These are phyloP conservation scores for Gastrophysa polygoni DNA, from an alignment of 2,888 invertebrate species.

Conservation along the genomic window DNA sequence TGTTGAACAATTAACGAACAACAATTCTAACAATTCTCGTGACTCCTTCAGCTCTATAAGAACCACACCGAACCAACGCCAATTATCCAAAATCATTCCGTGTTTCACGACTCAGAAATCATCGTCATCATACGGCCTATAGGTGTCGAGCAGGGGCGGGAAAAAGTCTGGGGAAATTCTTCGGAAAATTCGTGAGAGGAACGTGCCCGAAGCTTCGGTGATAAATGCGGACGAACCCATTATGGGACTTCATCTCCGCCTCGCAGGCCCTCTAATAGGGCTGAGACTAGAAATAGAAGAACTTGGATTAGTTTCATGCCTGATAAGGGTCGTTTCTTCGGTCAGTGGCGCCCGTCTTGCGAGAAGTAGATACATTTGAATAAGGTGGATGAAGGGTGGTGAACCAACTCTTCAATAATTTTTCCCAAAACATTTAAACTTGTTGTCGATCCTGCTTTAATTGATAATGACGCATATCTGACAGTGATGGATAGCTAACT, in stretches of 20 bases:
- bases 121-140: conserved; percentile 4
- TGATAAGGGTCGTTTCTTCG: conserved; percentile 45
- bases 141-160: conserved; percentile 2
- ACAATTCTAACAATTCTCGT: background rate
- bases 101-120: background rate
- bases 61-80: background rate
- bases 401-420: no score
- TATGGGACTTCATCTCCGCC: conserved; percentile 52
- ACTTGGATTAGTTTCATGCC: conserved; percentile 54
- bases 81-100: conserved; percentile 3
- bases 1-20: no score
- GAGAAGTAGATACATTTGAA: no score
- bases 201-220: conserved; percentile 54
- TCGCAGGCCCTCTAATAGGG: conserved; percentile 49
- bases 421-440: no score
- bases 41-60: background rate
- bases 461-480: no score
- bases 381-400: no score
- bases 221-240: conserved; percentile 53
- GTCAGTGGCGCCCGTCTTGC: conserved; percentile 1
- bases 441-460: no score
- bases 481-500: no score
- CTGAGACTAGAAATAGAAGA: conserved; percentile 55
- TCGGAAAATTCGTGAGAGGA: conserved; percentile 33
- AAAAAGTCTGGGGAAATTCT: background rate